Conservation (phyloP, 2,888 invertebrate genomes). For the Troides oblongomaculatus region DNA sequence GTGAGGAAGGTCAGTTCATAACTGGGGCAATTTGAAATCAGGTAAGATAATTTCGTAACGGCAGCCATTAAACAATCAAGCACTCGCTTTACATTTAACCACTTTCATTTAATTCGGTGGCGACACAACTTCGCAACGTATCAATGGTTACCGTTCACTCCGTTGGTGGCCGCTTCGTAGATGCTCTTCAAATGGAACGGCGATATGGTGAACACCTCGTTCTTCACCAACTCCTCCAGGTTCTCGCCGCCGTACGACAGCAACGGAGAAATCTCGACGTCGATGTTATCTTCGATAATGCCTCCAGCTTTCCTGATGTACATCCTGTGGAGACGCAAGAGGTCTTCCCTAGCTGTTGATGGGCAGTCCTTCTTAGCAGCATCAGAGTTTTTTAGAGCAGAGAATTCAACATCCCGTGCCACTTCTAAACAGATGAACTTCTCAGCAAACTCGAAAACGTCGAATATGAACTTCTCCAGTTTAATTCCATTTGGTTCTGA, state of each 20-base stretch:
- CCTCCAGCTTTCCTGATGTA: constrained; percentile 92
- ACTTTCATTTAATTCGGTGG: background rate
- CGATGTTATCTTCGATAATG: constrained; percentile 81
- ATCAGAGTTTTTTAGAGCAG: constrained; percentile 97
- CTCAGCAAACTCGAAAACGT: constrained; percentile 96
- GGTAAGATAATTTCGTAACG: background rate
- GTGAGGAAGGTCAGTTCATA: background rate
- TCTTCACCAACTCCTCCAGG: constrained; percentile 82
- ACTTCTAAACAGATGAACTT: constrained; percentile 97
- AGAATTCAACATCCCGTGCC: constrained; percentile 95
- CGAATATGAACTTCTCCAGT: constrained; percentile 99
- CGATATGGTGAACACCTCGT: constrained; percentile 82
- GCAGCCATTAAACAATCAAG: background rate
- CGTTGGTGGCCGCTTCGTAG: constrained; percentile 57
- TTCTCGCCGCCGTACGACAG: constrained; percentile 95
- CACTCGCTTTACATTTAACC: constrained; percentile 2
- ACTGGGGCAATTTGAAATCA: background rate
- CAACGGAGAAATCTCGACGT: constrained; percentile 94
- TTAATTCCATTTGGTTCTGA: constrained; percentile 96
- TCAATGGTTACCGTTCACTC: constrained; percentile 66
- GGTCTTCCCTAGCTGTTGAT: constrained; percentile 88
- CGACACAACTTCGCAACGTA: background rate
- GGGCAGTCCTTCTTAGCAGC: constrained; percentile 94
- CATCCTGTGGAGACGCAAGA: constrained; percentile 87
- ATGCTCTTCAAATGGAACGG: constrained; percentile 82